A percentile compares a stretch with the other conserved stretches of the same genome.
Evolutionary conservation across 2,888 invertebrate species (phyloP).

Genomic region (Salticus scenicus): DNA sequence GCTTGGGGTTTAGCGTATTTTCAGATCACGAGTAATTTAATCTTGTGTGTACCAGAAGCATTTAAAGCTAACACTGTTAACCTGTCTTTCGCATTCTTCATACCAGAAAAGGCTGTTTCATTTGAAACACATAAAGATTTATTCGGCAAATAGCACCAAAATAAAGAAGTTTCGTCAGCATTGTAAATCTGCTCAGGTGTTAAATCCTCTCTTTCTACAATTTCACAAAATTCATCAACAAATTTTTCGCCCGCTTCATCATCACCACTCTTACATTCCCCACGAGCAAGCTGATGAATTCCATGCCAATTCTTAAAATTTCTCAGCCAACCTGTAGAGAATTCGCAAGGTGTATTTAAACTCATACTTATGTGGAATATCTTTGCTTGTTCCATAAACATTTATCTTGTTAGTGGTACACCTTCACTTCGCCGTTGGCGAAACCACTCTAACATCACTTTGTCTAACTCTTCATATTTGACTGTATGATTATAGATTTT

Average conservation of each 20-base stretch:
- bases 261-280: not conserved
- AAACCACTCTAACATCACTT: conserved; percentile 21
- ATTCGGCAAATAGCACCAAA: not conserved
- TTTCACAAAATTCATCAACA: not conserved
- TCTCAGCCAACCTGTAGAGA: not conserved
- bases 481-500: not conserved
- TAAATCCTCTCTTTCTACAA: not conserved
- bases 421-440: not conserved
- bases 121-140: not conserved
- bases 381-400: conserved; percentile 21
- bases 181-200: not conserved
- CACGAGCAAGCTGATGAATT: not conserved
- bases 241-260: not conserved
- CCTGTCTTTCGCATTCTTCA: not conserved
- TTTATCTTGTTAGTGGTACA: conserved; percentile 23
- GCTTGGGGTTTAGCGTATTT: not conserved
- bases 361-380: not conserved
- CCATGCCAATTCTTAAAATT: not conserved
- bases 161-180: not conserved
- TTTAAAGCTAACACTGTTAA: not conserved
- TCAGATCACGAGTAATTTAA: not conserved
- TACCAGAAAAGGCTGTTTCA: not conserved
- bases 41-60: not conserved
- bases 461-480: conserved; percentile 71
- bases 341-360: not conserved